These are phyloP conservation scores for Pogonocherus hispidulus DNA, from an alignment of 2,888 invertebrate genomes.

Conservation along the genomic window DNA sequence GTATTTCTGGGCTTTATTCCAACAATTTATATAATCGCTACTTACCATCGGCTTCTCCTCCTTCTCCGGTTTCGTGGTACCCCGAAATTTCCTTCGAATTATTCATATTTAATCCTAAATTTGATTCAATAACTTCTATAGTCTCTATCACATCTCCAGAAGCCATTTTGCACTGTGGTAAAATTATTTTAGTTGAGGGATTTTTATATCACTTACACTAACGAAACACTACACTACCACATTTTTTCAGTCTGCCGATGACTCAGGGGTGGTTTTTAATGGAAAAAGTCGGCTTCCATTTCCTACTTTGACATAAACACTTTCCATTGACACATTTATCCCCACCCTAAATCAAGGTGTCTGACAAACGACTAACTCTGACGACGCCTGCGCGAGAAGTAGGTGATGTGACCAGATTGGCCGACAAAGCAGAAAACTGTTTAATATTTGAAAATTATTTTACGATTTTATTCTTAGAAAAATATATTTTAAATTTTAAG, in stretches of 20 bases:
- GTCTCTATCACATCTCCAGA: constrained; percentile 85
- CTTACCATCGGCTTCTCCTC: constrained; percentile 72
- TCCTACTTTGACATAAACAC: constrained; percentile 65
- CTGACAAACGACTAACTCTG: constrained; percentile 23
- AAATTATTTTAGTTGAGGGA: constrained; percentile 37
- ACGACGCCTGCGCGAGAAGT: constrained; percentile 7
- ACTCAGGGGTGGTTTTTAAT: constrained; percentile 49
- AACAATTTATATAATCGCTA: constrained; percentile 20
- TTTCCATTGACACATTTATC: constrained; percentile 64
- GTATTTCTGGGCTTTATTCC: neutral
- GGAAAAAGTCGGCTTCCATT: constrained; percentile 72
- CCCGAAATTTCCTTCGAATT: constrained; percentile 73
- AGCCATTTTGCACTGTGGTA: constrained; percentile 75
- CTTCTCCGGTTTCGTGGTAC: constrained; percentile 73
- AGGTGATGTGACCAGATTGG: constrained; percentile 24
- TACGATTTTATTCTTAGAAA: too few species aligned
- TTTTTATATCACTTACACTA: constrained; percentile 42
- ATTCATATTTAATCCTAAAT: constrained; percentile 69
- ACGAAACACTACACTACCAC: constrained; percentile 49
- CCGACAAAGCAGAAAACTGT: too few species aligned
- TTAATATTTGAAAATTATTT: too few species aligned
- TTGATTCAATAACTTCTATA: constrained; percentile 82
- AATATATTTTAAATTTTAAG: too few species aligned
- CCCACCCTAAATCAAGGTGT: constrained; percentile 53
- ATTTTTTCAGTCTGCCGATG: constrained; percentile 46